Conservation (phyloP, 2,113 vertebrate species). For the Heteronetta atricapilla region DNA sequence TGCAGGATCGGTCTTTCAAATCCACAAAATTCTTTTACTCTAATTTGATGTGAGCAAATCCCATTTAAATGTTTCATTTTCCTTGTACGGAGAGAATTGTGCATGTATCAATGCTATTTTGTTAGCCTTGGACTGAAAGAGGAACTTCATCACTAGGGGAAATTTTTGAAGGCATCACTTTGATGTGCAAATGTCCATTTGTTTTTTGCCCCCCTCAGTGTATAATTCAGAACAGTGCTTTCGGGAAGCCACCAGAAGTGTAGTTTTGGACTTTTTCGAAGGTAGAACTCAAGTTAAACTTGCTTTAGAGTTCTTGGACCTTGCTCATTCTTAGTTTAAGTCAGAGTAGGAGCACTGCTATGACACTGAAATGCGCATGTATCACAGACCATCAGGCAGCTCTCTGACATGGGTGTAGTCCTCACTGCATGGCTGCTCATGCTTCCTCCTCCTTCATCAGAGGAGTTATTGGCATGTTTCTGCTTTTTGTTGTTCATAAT, state of each 20-base stretch:
- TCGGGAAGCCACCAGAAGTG: neutral
- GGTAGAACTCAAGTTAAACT: neutral
- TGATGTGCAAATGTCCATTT: neutral
- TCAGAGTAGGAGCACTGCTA: neutral
- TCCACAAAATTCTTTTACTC: neutral
- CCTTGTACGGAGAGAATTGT: neutral
- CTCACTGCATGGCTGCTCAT: neutral
- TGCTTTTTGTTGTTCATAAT: neutral
- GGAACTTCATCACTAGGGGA: constrained; percentile 19
- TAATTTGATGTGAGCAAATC: neutral
- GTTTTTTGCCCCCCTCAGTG: neutral
- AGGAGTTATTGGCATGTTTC: neutral
- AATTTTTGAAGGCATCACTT: neutral
- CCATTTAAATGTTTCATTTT: neutral
- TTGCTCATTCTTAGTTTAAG: neutral
- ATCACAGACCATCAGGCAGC: neutral
- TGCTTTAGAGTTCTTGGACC: neutral
- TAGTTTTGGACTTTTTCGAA: neutral
- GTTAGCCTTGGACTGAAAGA: constrained; percentile 44
- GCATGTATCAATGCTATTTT: neutral
- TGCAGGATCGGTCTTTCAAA: neutral
- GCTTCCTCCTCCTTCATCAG: neutral
- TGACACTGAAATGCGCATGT: neutral
- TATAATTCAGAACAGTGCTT: neutral
- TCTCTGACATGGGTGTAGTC: accelerated